Conservation (phyloP, 2,888 invertebrate species). For the Cepaea hortensis region DNA sequence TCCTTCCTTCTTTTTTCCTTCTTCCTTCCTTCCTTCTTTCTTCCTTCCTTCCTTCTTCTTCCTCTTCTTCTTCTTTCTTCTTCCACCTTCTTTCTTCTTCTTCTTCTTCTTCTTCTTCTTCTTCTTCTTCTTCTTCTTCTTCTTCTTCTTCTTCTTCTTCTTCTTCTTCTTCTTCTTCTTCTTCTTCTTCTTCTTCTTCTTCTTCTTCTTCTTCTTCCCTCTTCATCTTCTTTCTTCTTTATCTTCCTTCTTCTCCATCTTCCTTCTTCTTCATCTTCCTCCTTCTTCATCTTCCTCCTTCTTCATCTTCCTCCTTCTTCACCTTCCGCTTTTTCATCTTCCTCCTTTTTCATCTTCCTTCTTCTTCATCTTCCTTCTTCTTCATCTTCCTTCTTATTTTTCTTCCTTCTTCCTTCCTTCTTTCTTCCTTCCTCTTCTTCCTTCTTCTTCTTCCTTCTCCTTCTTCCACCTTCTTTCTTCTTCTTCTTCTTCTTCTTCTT, state of each 20-base stretch:
- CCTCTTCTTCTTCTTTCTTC: not conserved
- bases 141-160: too few species aligned
- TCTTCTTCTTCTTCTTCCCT: too few species aligned
- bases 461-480: too few species aligned
- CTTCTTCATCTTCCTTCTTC: constrained; percentile 32
- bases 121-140: not conserved
- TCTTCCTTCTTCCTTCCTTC: not conserved
- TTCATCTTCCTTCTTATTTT: constrained; percentile 23
- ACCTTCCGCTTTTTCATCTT: not conserved
- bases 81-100: not conserved
- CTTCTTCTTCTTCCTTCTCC: not conserved
- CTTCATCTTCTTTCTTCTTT: too few species aligned
- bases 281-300: not conserved
- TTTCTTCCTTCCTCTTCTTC: not conserved
- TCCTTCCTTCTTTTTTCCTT: not conserved
- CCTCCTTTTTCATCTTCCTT: not conserved
- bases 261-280: not conserved
- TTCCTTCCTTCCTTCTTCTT: not conserved
- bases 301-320: not conserved
- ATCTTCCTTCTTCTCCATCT: too few species aligned
- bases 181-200: too few species aligned
- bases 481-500: constrained; percentile 10
- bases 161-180: too few species aligned
- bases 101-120: not conserved
- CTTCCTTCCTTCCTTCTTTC: not conserved